These are phyloP conservation scores for Aporrectodea caliginosa DNA, from an alignment of 1,140 invertebrate species.

Conservation along the genomic window DNA sequence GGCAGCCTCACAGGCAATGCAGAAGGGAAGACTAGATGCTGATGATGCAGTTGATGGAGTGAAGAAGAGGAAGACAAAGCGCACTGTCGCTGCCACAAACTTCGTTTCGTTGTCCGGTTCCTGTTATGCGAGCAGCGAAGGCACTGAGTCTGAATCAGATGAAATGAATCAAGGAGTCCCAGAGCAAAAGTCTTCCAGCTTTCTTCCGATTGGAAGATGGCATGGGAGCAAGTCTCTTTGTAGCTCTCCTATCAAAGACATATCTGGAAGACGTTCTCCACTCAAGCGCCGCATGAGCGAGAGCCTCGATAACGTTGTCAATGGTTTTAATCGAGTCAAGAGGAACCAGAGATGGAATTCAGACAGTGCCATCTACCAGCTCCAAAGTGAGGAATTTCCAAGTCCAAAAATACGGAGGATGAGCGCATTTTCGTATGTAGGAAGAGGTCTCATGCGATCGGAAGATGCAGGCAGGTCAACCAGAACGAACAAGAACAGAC, in stretches of 20 bases:
- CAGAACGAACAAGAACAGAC: no score
- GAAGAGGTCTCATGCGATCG: no score
- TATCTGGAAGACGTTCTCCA: not conserved
- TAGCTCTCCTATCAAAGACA: not conserved
- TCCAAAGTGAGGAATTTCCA: not conserved
- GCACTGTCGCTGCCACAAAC: not conserved
- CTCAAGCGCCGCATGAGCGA: not conserved
- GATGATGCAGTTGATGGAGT: not conserved
- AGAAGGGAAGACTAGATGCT: not conserved
- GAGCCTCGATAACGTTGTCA: not conserved
- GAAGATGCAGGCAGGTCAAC: no score
- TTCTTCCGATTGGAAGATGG: not conserved
- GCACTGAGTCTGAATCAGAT: not conserved
- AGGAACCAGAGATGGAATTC: not conserved
- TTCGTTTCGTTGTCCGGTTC: not conserved
- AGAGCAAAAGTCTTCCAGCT: no score
- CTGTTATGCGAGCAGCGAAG: not conserved
- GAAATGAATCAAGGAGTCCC: no score
- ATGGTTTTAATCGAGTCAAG: not conserved
- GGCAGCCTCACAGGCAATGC: no score
- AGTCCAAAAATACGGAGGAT: no score
- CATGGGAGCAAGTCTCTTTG: not conserved
- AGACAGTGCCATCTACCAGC: not conserved
- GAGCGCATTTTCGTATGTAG: no score
- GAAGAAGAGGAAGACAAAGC: not conserved